Base-by-base conservation (phyloP, 2,797 vertebrate species). In the Semotilus atromaculatus region DNA sequence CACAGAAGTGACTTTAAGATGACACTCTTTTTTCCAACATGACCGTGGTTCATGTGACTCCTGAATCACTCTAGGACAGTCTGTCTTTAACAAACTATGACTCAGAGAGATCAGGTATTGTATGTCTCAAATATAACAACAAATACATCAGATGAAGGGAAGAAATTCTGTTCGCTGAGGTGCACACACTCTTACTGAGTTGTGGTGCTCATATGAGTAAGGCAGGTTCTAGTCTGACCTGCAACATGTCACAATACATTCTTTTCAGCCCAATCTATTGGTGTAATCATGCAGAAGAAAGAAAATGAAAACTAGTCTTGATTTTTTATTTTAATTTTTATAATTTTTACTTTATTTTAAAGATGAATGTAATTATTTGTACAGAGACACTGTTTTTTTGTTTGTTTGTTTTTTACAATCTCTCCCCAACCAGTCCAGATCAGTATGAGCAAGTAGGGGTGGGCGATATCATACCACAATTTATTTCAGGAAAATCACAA, bases 11-110 rank as follows among this genome's bases (percentile, higher is more conserved):
- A 40, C 36, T 62, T 62, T 62, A 58, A 58, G 21, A 55, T 6
- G 4, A 38, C 31, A 70, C 45, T n/a, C 5, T 68, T 80, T 80
- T 36, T 16, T 58, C 64, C 13, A 77, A 67, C n/a, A 53, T 40
- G 81, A 53, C 60, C 5, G 5, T 18, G 43, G 29, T 43, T 53
- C 51, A 60, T 78, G 51, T 84, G 51, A 77, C 19, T 77, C 29
- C 48, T 77, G 82, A 83, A 58, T 76, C 45, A 76, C 58, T 38
- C 26, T 55, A 58, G 9, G 23, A 51, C 14, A 14, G 60, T 31
- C 43, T 3, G 18, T 68, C 45, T 31, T 43, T 23, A 53, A 26
- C 34, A 70, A 68, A 53, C 7, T 66, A 53, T 58, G 36, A 84
- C 34, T 77, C 82, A n/a, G n/a, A 45, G 26, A 83, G 5, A 36